Conservation (phyloP, 1,140 invertebrate species). For the Platorchestia sp. region DNA sequence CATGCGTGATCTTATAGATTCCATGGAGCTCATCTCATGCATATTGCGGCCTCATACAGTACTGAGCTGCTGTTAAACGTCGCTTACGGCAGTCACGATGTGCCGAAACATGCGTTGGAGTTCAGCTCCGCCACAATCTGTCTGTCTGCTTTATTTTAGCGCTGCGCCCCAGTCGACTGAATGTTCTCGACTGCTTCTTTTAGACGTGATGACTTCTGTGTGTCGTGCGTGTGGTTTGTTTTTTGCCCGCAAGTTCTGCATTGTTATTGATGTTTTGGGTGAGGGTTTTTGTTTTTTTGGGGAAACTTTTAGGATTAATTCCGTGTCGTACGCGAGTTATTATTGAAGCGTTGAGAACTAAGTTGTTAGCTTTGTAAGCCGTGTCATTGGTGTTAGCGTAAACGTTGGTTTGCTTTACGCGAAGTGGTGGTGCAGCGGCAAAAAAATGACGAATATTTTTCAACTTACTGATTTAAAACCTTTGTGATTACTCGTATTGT, state of each 20-base stretch:
- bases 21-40: constrained; percentile 35
- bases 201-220: neutral
- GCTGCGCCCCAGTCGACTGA: neutral
- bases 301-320: neutral
- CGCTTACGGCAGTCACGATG: neutral
- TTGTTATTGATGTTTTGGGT: neutral
- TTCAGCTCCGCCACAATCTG: neutral
- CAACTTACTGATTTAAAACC: neutral
- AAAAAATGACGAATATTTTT: neutral
- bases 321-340: neutral
- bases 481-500: too few species aligned
- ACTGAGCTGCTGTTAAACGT: neutral
- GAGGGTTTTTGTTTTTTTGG: neutral
- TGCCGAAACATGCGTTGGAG: neutral
- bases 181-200: neutral
- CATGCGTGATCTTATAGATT: neutral
- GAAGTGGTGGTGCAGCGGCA: neutral
- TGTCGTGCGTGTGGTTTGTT: neutral
- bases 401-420: neutral
- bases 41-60: neutral
- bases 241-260: neutral
- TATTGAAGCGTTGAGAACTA: neutral
- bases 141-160: neutral
- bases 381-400: neutral
- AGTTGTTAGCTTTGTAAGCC: neutral